phyloP scores from a whole-genome alignment of 2,888 invertebrate genomes.

The Lasiommata megera region DNA sequence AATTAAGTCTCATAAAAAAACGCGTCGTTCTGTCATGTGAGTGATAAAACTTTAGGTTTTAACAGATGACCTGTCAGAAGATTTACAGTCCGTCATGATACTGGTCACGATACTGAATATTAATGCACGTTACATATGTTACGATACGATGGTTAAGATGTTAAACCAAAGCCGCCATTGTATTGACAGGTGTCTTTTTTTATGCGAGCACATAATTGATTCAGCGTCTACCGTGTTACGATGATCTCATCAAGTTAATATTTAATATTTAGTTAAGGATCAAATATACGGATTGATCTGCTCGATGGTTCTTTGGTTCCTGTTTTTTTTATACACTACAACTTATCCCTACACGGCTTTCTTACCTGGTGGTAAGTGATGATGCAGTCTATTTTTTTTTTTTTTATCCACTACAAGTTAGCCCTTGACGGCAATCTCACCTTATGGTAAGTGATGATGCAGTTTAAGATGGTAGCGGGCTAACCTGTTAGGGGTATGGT shows the following conservation, averaged over 20 bases:
- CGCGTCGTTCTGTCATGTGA: background rate
- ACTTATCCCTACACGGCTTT: too few relatives aligned
- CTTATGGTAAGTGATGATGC: too few relatives aligned
- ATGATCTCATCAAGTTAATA: background rate
- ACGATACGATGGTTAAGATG: background rate
- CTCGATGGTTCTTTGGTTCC: too few relatives aligned
- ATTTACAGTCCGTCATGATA: background rate
- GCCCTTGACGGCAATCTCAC: too few relatives aligned
- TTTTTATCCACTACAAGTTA: too few relatives aligned
- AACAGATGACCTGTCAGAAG: conserved; percentile 1
- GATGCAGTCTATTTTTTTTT: too few relatives aligned
- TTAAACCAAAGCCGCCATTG: background rate
- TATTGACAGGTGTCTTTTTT: background rate
- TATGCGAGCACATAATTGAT: background rate
- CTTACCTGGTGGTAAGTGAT: too few relatives aligned
- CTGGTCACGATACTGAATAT: background rate
- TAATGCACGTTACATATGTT: background rate
- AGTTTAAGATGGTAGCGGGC: too few relatives aligned
- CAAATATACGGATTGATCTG: too few relatives aligned
- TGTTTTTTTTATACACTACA: too few relatives aligned
- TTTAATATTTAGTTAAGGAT: too few relatives aligned
- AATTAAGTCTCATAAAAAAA: conserved; percentile 3
- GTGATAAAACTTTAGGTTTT: conserved; percentile 5
- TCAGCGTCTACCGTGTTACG: background rate
- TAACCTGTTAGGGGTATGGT: too few relatives aligned